Evolutionary conservation across 2,888 invertebrate genomes (phyloP).

Genomic region (Stenodera caucasica): DNA sequence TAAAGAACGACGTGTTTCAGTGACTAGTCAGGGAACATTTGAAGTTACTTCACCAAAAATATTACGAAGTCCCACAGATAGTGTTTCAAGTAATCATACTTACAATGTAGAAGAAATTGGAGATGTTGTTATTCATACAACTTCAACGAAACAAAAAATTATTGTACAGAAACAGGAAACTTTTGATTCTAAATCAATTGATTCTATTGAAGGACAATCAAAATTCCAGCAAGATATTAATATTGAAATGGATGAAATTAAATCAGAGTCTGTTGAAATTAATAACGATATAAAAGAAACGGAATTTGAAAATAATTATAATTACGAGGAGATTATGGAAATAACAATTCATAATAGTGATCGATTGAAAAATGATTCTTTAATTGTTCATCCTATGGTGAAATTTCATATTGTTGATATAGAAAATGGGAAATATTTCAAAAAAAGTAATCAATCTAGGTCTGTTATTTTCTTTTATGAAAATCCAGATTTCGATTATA

Average conservation of each 20-base stretch:
- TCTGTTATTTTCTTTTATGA: conserved; percentile 58
- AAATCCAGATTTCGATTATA: conserved; percentile 52
- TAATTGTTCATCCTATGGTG: conserved; percentile 65
- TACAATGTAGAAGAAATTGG: conserved; percentile 33
- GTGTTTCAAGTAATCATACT: conserved; percentile 18
- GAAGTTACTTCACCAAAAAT: conserved; percentile 32
- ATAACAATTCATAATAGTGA: conserved; percentile 63
- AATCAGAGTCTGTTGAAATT: not conserved
- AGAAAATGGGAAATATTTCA: conserved; percentile 60
- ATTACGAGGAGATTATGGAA: conserved; percentile 54
- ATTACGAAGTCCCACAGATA: conserved; percentile 14
- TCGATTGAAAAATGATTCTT: conserved; percentile 61
- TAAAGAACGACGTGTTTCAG: conserved; percentile 14
- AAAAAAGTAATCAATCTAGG: conserved; percentile 55
- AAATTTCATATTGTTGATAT: conserved; percentile 63
- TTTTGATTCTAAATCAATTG: not conserved
- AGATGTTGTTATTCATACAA: conserved; percentile 37
- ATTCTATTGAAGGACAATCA: conserved; percentile 1
- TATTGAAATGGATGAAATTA: not conserved
- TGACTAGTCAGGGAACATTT: conserved; percentile 33
- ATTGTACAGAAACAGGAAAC: conserved; percentile 9
- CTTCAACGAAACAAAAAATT: conserved; percentile 21
- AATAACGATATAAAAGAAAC: conserved; percentile 1
- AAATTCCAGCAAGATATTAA: not conserved
- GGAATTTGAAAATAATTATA: conserved; percentile 18